Evolutionary conservation across 2,888 invertebrate genomes (phyloP).

Genomic region (Callimorpha dominula): DNA sequence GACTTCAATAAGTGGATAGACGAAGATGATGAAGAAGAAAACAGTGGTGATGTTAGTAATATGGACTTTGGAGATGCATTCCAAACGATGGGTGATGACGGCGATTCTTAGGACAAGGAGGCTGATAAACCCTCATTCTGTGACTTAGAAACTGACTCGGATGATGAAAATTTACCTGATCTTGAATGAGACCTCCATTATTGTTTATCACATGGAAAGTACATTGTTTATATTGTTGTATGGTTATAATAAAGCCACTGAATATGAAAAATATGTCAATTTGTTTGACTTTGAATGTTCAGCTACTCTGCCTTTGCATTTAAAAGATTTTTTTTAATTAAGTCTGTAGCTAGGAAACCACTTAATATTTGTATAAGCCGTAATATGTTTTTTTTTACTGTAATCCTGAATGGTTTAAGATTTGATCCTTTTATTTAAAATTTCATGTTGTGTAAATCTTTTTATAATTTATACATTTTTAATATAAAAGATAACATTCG

Average conservation of each 20-base stretch:
- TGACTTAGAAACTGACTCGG: constrained; percentile 92
- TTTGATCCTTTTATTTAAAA: neutral
- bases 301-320: constrained; percentile 30
- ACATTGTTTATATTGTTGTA: constrained; percentile 84
- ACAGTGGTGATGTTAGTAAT: constrained; percentile 64
- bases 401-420: constrained; percentile 13
- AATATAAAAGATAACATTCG: constrained; percentile 3
- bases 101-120: constrained; percentile 76
- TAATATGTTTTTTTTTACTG: constrained; percentile 12
- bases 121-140: constrained; percentile 90
- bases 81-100: constrained; percentile 89
- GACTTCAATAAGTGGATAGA: constrained; percentile 99
- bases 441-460: neutral
- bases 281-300: constrained; percentile 42
- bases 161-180: constrained; percentile 93
- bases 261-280: constrained; percentile 54
- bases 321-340: constrained; percentile 31
- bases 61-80: constrained; percentile 89
- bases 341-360: constrained; percentile 44
- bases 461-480: neutral
- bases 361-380: constrained; percentile 18
- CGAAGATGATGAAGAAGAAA: constrained; percentile 95
- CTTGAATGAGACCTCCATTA: constrained; percentile 86
- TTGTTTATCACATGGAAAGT: constrained; percentile 68
- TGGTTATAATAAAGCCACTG: constrained; percentile 81